Conservation (phyloP, 1,140 invertebrate species). For the Scylla paramamosain region DNA sequence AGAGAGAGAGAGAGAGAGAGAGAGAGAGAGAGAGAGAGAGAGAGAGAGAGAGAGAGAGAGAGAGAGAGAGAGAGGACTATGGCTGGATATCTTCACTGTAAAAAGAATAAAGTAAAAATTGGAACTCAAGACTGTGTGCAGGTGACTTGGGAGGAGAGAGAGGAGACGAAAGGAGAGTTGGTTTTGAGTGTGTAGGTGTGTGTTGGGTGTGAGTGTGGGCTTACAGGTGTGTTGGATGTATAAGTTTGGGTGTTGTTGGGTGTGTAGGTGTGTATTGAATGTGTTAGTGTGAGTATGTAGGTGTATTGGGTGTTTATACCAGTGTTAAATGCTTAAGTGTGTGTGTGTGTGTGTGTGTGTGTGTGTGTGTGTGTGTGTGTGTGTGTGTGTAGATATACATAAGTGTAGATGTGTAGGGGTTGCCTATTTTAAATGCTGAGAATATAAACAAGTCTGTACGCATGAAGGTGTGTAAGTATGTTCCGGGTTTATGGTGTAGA, state of each 20-base stretch:
- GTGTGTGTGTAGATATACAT: not conserved
- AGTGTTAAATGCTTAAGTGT: no score
- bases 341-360: not conserved
- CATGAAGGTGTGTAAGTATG: no score
- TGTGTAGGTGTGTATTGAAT: no score
- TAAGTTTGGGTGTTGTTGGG: no score
- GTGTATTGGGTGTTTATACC: no score
- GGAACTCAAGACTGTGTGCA: not conserved
- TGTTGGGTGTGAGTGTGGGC: not conserved
- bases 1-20: slow-evolving; percentile 25
- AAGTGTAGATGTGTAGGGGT: no score
- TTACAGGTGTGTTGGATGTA: no score
- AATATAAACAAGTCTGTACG: no score
- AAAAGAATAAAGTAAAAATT: not conserved
- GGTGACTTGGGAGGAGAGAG: not conserved
- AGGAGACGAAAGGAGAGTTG: not conserved
- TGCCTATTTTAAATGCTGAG: no score
- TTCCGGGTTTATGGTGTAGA: no score
- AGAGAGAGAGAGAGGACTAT: not conserved
- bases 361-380: slow-evolving; percentile 25
- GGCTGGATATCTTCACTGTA: slow-evolving; percentile 8
- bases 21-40: slow-evolving; percentile 23
- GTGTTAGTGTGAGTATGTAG: no score
- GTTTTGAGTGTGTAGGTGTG: not conserved
- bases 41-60: not conserved